Evolutionary conservation across 2,797 vertebrate species (phyloP).

Genomic region (Manis pentadactyla): DNA sequence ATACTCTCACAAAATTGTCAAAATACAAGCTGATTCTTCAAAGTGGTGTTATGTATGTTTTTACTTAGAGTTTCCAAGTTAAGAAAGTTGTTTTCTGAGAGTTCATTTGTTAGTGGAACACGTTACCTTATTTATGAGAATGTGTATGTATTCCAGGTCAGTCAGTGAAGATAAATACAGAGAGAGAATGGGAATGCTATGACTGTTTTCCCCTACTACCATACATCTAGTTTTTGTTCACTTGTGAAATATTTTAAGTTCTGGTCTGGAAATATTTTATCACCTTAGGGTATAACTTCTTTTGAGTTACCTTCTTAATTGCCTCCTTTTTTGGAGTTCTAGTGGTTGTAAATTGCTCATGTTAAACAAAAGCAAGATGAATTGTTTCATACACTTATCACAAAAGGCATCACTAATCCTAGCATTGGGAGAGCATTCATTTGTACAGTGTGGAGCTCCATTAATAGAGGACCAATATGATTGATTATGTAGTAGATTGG

Average conservation of each 20-base stretch:
- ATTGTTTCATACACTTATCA: slow-evolving; percentile 11
- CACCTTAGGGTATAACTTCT: not conserved
- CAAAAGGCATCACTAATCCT: slow-evolving; percentile 5
- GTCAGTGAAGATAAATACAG: slow-evolving; percentile 28
- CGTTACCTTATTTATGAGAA: not conserved
- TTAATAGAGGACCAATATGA: not conserved
- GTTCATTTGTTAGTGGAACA: slow-evolving; percentile 21
- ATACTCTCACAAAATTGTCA: not conserved
- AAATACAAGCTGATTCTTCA: slow-evolving; percentile 24
- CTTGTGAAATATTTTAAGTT: slow-evolving; percentile 52
- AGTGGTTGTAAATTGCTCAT: not conserved
- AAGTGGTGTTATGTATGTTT: not conserved
- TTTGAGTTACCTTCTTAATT: slow-evolving; percentile 35
- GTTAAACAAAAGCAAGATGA: slow-evolving; percentile 32
- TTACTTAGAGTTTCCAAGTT: not conserved
- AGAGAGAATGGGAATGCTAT: not conserved
- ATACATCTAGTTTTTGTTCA: slow-evolving; percentile 32
- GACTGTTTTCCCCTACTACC: not conserved
- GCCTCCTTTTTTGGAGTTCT: slow-evolving; percentile 31
- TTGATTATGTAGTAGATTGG: slow-evolving; percentile 1
- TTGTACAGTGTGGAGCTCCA: not conserved
- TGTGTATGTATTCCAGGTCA: not conserved
- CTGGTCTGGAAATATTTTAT: slow-evolving; percentile 26
- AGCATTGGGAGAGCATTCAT: slow-evolving; percentile 20
- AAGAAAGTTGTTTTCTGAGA: slow-evolving; percentile 36